Conservation (phyloP, 1,140 invertebrate genomes). For the Tribolium castaneum region DNA sequence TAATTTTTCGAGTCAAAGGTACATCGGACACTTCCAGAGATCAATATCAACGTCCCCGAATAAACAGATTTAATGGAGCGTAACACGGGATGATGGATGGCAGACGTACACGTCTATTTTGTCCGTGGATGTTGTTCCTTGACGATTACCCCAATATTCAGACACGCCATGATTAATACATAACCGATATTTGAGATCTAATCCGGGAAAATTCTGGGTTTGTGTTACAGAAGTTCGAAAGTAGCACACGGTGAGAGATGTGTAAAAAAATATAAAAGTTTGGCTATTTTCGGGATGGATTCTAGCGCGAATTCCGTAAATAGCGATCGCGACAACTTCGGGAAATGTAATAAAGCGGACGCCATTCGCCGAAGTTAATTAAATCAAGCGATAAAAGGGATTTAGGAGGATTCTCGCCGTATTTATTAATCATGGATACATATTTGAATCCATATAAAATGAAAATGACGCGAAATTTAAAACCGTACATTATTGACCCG, state of each 20-base stretch:
- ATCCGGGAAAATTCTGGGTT: not conserved
- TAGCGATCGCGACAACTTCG: not conserved
- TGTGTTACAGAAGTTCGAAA: no score
- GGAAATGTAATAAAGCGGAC: not conserved
- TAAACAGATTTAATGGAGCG: constrained; percentile 17
- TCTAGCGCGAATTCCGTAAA: not conserved
- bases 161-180: not conserved
- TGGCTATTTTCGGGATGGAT: not conserved
- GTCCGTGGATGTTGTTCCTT: not conserved
- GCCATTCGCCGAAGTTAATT: not conserved
- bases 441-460: not conserved
- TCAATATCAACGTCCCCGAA: not conserved
- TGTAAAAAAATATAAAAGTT: not conserved
- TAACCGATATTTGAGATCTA: not conserved
- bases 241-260: not conserved
- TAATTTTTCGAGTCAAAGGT: not conserved
- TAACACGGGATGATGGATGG: not conserved
- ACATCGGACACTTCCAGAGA: not conserved
- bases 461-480: not conserved
- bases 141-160: constrained; percentile 12
- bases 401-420: not conserved
- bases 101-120: constrained; percentile 20
- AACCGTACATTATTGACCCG: not conserved
- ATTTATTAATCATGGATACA: not conserved
- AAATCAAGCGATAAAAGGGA: not conserved